phyloP scores from a whole-genome alignment of 1,140 invertebrate species.

The Pectinophora gossypiella region DNA sequence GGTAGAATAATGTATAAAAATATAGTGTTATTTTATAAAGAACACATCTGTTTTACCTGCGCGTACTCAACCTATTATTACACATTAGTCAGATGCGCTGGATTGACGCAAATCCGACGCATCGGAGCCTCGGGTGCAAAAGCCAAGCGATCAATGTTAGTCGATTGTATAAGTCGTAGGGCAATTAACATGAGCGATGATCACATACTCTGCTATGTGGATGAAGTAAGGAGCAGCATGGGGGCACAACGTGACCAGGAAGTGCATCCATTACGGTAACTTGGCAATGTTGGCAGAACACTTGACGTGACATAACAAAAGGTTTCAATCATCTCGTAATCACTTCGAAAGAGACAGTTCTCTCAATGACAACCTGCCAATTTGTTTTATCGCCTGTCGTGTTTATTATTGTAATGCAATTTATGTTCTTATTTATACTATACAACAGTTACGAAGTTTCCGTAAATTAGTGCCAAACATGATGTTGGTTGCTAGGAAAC shows the following conservation, averaged over 20 bases:
- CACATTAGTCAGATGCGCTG: constrained; percentile 28
- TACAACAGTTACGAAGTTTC: background rate
- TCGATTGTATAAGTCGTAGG: constrained; percentile 21
- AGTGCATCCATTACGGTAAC: background rate
- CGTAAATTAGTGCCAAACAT: background rate
- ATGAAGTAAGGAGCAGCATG: background rate
- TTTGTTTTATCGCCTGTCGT: background rate
- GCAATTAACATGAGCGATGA: constrained; percentile 28
- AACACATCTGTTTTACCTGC: background rate
- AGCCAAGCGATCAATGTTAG: constrained; percentile 11
- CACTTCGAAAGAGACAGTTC: background rate
- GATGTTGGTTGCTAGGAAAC: too few relatives aligned
- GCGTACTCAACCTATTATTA: constrained; percentile 17
- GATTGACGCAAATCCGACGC: constrained; percentile 36
- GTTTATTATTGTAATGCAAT: background rate
- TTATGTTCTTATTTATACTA: background rate
- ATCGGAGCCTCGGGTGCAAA: constrained; percentile 26
- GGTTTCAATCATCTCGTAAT: background rate
- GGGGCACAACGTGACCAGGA: background rate
- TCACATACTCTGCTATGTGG: constrained; percentile 19
- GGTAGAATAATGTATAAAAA: too few relatives aligned
- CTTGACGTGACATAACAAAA: background rate
- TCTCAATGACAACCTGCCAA: background rate
- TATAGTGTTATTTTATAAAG: too few relatives aligned
- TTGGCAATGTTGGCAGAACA: background rate